Conservation (phyloP, 2,113 vertebrate genomes). For the Gyps fulvus region DNA sequence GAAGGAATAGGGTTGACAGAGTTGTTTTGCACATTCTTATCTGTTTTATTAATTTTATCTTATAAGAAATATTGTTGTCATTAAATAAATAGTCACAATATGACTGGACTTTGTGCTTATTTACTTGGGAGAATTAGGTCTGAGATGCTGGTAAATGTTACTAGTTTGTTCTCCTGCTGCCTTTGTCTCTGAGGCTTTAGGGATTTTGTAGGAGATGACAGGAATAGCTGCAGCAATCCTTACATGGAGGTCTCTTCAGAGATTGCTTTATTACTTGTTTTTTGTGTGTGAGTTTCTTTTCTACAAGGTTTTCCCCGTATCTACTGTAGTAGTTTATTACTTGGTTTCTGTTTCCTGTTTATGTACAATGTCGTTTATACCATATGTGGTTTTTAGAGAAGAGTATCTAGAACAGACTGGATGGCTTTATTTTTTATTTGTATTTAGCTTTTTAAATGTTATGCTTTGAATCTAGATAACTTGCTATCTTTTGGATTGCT, state of each 20-base stretch:
- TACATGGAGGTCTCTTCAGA: not conserved
- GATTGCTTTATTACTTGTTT: not conserved
- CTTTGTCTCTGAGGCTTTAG: not conserved
- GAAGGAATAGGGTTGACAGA: not conserved
- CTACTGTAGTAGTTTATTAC: not conserved
- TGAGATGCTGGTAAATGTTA: not conserved
- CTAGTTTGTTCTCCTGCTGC: not conserved
- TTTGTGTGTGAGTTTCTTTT: not conserved
- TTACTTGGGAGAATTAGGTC: not conserved
- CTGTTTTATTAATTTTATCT: not conserved
- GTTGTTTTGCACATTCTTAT: not conserved
- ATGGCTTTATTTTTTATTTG: not conserved
- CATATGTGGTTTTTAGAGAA: not conserved
- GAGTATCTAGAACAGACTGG: not conserved
- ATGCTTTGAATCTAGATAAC: not conserved
- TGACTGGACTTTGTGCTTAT: not conserved
- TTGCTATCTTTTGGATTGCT: not conserved
- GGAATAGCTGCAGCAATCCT: not conserved
- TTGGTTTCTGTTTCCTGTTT: conserved; percentile 11
- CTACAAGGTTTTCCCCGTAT: not conserved
- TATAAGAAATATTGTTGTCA: not conserved
- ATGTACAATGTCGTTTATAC: not conserved
- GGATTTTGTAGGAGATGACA: not conserved
- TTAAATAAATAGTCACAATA: not conserved
- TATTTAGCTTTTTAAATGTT: not conserved